A percentile compares a stretch with the other conserved stretches of the same genome.
phyloP scores from a whole-genome alignment of 2,113 vertebrate genomes.

The Xiphophorus couchianus region DNA sequence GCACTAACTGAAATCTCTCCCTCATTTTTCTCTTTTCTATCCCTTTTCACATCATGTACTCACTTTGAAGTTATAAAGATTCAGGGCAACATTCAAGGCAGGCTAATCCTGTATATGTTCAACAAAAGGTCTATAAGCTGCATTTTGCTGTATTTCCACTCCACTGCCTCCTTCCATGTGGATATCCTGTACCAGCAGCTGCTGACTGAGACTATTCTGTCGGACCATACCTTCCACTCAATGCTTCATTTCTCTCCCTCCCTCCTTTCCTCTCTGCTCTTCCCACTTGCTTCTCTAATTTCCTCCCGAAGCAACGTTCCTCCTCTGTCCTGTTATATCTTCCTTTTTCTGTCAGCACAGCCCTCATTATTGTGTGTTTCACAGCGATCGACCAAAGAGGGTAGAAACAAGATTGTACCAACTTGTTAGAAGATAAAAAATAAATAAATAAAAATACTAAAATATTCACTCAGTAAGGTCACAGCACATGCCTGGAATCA shows the following conservation, averaged over 20 bases:
- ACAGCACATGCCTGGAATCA: not conserved
- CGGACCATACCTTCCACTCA: slow-evolving; percentile 20
- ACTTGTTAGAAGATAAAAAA: not conserved
- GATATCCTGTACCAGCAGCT: slow-evolving; percentile 33
- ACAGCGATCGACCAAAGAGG: slow-evolving; percentile 1
- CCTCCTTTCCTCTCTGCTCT: not conserved
- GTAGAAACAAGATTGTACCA: not conserved
- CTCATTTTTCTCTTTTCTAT: not conserved
- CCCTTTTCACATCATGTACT: not conserved
- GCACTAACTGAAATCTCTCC: not conserved
- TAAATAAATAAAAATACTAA: not conserved
- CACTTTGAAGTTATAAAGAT: slow-evolving; percentile 1
- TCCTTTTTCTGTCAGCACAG: not conserved
- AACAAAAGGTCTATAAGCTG: slow-evolving; percentile 4
- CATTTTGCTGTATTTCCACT: slow-evolving; percentile 19
- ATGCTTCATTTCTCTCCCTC: slow-evolving; percentile 28
- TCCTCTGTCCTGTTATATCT: not conserved
- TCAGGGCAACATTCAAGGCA: not conserved
- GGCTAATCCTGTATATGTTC: not conserved
- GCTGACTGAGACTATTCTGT: slow-evolving; percentile 30
- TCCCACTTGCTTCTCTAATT: slow-evolving; percentile 26
- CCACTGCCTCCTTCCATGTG: slow-evolving; percentile 17
- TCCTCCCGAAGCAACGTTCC: slow-evolving; percentile 2
- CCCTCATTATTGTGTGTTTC: slow-evolving; percentile 22
- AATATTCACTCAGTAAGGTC: not conserved